Evolutionary conservation across 1,140 invertebrate genomes (phyloP).

Genomic region (Papilio glaucus): DNA sequence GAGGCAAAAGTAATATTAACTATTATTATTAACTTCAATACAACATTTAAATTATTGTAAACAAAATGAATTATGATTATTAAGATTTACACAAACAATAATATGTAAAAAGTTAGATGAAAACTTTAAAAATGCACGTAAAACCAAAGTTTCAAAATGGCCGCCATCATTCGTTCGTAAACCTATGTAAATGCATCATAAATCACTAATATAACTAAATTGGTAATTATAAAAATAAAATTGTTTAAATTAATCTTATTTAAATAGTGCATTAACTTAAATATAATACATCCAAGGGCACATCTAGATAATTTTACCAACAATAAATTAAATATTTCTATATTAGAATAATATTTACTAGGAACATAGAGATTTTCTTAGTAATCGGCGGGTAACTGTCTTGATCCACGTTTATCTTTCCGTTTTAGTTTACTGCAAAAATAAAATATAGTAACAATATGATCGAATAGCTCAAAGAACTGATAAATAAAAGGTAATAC

Average conservation of each 20-base stretch:
- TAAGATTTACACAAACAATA: too few species aligned
- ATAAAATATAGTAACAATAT: constrained; percentile 22
- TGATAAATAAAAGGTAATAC: too few species aligned
- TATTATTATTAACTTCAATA: too few species aligned
- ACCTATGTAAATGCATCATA: not conserved
- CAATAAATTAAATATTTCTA: constrained; percentile 29
- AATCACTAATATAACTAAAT: not conserved
- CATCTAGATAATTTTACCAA: not conserved
- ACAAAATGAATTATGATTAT: too few species aligned
- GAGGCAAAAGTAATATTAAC: too few species aligned
- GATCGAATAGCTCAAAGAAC: too few species aligned
- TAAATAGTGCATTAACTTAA: not conserved
- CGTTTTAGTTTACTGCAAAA: constrained; percentile 27
- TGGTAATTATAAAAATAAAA: constrained; percentile 17
- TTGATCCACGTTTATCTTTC: not conserved
- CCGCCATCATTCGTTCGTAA: not conserved
- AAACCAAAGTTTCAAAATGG: too few species aligned
- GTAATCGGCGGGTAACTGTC: constrained; percentile 31
- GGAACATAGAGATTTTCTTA: constrained; percentile 23
- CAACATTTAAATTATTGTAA: too few species aligned
- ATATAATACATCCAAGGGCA: not conserved
- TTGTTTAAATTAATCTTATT: not conserved
- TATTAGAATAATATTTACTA: constrained; percentile 1
- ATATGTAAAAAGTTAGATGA: too few species aligned
- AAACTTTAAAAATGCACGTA: too few species aligned